These are phyloP conservation scores for Echinarachnius parma DNA, from an alignment of 53 echinoderm and acorn worm genomes.

Conservation along the genomic window DNA sequence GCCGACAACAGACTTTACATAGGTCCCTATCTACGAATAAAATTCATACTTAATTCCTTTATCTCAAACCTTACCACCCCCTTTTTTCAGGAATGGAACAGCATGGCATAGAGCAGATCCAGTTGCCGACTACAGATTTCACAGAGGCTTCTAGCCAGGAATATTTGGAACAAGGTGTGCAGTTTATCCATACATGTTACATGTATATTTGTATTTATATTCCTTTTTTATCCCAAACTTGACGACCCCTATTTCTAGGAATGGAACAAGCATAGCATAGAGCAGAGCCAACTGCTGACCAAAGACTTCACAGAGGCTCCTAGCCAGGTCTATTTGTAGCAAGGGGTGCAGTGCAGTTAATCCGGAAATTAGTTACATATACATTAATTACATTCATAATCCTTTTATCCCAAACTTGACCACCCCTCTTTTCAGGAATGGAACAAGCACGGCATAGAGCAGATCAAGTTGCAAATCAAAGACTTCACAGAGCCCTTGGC, in stretches of 20 bases:
- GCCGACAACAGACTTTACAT: conserved; percentile 65
- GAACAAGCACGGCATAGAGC: conserved; percentile 65
- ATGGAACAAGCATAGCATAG: conserved; percentile 65
- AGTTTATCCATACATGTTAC: conserved; percentile 47
- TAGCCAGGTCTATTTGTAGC: conserved; percentile 55
- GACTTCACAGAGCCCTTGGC: too few species aligned
- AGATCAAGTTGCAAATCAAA: conserved; percentile 69
- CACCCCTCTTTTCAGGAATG: conserved; percentile 67
- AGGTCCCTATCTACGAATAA: too few species aligned
- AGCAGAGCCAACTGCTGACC: conserved; percentile 60
- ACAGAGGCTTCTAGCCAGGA: conserved; percentile 69
- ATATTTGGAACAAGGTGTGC: conserved; percentile 57
- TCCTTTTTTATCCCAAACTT: too few species aligned
- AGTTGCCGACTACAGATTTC: conserved; percentile 76
- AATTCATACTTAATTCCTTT: too few species aligned
- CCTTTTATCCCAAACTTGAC: neutral
- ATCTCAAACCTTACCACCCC: too few species aligned
- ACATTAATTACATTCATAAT: neutral
- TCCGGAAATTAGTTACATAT: too few species aligned
- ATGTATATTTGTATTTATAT: neutral
- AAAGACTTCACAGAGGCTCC: conserved; percentile 75
- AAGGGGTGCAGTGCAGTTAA: conserved; percentile 61
- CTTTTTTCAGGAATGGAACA: conserved; percentile 61
- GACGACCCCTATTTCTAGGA: conserved; percentile 42
- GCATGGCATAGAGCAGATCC: conserved; percentile 61